Evolutionary conservation across 2,113 vertebrate genomes (phyloP).

Genomic region (Myotis yumanensis): DNA sequence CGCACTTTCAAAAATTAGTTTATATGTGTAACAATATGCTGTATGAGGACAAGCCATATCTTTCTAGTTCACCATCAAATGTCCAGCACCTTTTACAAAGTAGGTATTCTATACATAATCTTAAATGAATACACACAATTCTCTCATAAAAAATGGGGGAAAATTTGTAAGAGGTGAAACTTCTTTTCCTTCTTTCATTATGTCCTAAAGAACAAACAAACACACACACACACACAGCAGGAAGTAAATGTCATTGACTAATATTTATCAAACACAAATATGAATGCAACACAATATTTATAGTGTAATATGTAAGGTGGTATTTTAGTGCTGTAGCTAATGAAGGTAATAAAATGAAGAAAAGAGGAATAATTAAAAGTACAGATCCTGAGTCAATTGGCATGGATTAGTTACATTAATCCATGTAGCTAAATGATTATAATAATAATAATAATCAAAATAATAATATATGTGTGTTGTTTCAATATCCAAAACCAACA

Average conservation of each 20-base stretch:
- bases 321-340: not conserved
- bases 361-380: not conserved
- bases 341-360: not conserved
- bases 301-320: not conserved
- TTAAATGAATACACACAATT: not conserved
- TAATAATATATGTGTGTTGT: not conserved
- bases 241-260: not conserved
- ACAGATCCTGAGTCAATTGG: not conserved
- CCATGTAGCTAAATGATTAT: not conserved
- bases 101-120: not conserved
- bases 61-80: not conserved
- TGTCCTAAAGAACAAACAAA: not conserved
- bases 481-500: not conserved
- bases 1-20: not conserved
- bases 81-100: not conserved
- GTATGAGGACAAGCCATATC: not conserved
- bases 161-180: not conserved
- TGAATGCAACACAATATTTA: not conserved
- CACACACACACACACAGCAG: no score
- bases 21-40: not conserved
- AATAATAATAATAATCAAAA: not conserved
- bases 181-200: not conserved
- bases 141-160: not conserved
- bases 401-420: not conserved
- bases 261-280: not conserved